Base-by-base conservation (phyloP, 2,797 vertebrate species). In the Phrynocephalus forsythii region DNA sequence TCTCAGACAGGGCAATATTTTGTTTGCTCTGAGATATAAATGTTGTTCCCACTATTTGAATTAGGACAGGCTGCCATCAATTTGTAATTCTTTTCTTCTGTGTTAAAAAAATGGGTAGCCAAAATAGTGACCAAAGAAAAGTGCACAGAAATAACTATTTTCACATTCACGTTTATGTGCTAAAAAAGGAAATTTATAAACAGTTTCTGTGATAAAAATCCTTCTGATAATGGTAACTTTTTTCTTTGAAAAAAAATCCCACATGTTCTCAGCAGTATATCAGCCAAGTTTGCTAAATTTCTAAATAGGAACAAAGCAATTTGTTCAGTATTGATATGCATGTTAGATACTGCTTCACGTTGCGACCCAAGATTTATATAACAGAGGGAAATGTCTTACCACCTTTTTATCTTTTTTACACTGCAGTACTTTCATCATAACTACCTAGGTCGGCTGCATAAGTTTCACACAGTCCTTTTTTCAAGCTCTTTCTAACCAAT, bases 361-460 rank as follows among this genome's bases (percentile, higher is more conserved):
- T 88, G 28, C 89, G 44, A 83, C 63, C 75, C 82, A 86, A 80
- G 84, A 80, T 5, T 92, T 94, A 69, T 72, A 52, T 30, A 91
- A 86, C 0, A 90, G 71, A 92, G 92, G 79, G 82, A 91, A 94
- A 88, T 60, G 86, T 88, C 82, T 87, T 87, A 89, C 88, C 50
- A 86, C 66, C 44, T 92, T 94, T 94, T 93, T 87, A 85, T 90
- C 92, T 91, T 90, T 83, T 48, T 88, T 89, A 56, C 60, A 73
- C 81, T 93, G 85, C 33, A 1, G 0, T 84, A 82, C 79, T 90
- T 93, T 72, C 44, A 83, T 89, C 80, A n/a, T 88, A 83, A 86
- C 90, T 93, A 89, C 38, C 88, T 48, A 78, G 10, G 89, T 75
- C 75, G 44, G 0, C 85, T 90, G 48, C 82, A 82, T 88, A 77